Percentiles rank a stretch among this genome's conserved stretches.
These are phyloP conservation scores for Darwinula stevensoni DNA, from an alignment of 2,888 invertebrate species.

Conservation along the genomic window DNA sequence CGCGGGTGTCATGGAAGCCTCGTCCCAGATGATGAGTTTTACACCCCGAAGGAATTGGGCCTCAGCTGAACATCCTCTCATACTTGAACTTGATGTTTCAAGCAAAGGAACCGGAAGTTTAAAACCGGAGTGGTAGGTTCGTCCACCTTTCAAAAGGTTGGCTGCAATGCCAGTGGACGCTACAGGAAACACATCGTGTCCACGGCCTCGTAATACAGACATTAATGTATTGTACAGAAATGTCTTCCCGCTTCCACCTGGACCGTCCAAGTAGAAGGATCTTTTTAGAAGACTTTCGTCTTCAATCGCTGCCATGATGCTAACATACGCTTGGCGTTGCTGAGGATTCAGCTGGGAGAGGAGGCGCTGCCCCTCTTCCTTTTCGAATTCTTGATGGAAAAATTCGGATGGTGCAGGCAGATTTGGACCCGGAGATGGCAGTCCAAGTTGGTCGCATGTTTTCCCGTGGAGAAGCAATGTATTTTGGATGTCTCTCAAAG, in stretches of 20 bases:
- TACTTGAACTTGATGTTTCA: constrained; percentile 6
- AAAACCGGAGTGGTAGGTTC: constrained; percentile 8
- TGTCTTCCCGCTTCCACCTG: neutral
- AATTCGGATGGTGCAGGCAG: too few relatives aligned
- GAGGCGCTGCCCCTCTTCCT: too few relatives aligned
- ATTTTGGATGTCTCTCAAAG: too few relatives aligned
- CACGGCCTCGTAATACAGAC: neutral
- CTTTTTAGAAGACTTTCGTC: too few relatives aligned
- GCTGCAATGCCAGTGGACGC: constrained; percentile 4
- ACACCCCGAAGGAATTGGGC: constrained; percentile 3
- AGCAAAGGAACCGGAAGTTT: constrained; percentile 7
- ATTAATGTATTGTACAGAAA: too few relatives aligned
- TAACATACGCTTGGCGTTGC: too few relatives aligned
- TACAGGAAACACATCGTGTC: neutral
- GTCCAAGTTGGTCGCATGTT: too few relatives aligned
- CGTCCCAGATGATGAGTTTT: constrained; percentile 8
- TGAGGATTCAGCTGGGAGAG: neutral
- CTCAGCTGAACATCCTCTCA: too few relatives aligned
- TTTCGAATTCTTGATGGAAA: too few relatives aligned
- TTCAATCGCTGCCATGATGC: too few relatives aligned
- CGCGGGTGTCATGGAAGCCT: constrained; percentile 8
- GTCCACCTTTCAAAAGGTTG: constrained; percentile 7
- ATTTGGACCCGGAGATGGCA: too few relatives aligned
- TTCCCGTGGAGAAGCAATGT: too few relatives aligned
- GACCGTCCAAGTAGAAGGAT: neutral